Evolutionary conservation across 1,140 invertebrate genomes (phyloP), one percentile per base, ranked within the genome.

Genomic region (Apis laboriosa): DNA sequence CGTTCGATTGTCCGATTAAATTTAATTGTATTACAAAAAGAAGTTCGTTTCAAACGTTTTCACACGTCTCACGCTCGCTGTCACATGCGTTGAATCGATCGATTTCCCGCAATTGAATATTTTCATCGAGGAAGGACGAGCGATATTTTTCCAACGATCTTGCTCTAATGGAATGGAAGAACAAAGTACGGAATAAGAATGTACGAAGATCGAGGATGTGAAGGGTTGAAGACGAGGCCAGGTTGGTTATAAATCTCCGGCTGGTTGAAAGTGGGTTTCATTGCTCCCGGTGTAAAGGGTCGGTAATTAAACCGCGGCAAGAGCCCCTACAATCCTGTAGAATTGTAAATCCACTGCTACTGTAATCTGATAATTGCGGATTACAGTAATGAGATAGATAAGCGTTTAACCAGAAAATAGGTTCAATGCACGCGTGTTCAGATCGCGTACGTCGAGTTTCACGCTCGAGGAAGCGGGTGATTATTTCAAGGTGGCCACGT

Each of bases 321-420:
- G 53, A 43, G 43, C 55, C 12, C 9, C 13, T 24, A 28, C n/a
- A 80, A 73, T 63, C 49, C 56, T 43, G 24, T 24, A 24, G 49
- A 72, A 80, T 60, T 72, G 68, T 64, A 72, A 73, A 80, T 73
- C 58, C 63, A 63, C 34, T 43, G 5, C 53, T 24, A 28, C 12
- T n/a, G 77, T 80, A 80, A 73, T 73, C 77, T 73, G 58, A 72
- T 80, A 64, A 63, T 63, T 73, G 49, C 9, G 11, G 70, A 80
- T 64, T 43, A 80, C 56, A 12, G 77, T 63, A 73, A 80, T 64
- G 60, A 80, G 68, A 63, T 72, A 71, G 77, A 78, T 72, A 72
- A 72, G 67, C 49, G 24, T 71, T 79, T 72, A 72, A 60, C 15
- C 51, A 67, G 76, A 67, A 77, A 60, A 72, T 49, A 60, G 77